Conservation (phyloP, 2,797 vertebrate species). For the Enteromius anoplus region DNA sequence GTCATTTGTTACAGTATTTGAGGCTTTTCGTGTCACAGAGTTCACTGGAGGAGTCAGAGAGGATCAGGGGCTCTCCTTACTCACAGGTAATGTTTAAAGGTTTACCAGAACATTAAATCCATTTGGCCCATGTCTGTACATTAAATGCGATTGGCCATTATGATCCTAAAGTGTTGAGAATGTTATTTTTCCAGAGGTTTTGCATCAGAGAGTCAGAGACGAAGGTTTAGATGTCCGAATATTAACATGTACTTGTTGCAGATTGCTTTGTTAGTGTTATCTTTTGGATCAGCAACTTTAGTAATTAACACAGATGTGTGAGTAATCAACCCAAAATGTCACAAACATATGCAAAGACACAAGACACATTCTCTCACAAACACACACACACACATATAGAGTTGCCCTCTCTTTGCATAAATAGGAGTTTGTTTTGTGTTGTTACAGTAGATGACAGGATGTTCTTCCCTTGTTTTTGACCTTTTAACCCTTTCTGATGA, state of each 20-base stretch:
- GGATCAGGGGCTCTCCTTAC: conserved; percentile 19
- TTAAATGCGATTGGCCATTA: not conserved
- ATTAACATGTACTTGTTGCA: conserved; percentile 64
- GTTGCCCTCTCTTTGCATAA: not conserved
- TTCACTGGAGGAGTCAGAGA: conserved; percentile 33
- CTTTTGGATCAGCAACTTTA: conserved; percentile 53
- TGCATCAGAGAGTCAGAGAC: not conserved
- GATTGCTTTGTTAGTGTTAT: conserved; percentile 42
- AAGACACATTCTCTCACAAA: not conserved
- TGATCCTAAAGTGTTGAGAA: not conserved
- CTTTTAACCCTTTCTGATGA: conserved; percentile 44
- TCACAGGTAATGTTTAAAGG: conserved; percentile 14
- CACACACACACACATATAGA: not conserved
- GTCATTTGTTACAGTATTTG: conserved; percentile 34
- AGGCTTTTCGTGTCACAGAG: conserved; percentile 41
- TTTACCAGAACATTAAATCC: not conserved
- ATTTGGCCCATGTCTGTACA: not conserved
- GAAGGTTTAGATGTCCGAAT: conserved; percentile 47
- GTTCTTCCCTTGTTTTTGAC: conserved; percentile 49
- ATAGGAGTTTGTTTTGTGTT: not conserved
- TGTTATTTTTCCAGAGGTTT: not conserved
- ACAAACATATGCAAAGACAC: conserved; percentile 40
- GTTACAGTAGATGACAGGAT: conserved; percentile 19
- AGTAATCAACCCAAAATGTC: conserved; percentile 64
- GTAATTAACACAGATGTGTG: conserved; percentile 73